Evolutionary conservation across 2,797 vertebrate genomes (phyloP).

Genomic region (Chloroceryle inda): DNA sequence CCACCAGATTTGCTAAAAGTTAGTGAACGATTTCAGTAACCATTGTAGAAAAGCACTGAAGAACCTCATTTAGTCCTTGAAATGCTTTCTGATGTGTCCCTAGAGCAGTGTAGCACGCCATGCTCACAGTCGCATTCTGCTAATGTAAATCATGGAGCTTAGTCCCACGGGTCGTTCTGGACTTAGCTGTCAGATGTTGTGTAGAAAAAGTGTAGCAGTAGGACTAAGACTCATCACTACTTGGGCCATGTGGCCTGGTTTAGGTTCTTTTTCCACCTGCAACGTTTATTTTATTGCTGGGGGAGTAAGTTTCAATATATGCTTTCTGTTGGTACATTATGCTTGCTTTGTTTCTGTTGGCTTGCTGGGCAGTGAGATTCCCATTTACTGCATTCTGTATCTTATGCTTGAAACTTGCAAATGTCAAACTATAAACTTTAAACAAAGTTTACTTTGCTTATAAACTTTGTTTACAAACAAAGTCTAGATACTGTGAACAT

Average conservation of each 20-base stretch:
- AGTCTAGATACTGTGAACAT: neutral
- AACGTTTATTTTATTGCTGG: neutral
- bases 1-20: neutral
- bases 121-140: neutral
- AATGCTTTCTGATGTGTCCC: neutral
- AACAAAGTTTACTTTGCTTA: too few species aligned
- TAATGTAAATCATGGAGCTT: neutral
- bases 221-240: fast-evolving
- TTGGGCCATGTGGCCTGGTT: neutral
- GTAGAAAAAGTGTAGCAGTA: neutral
- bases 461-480: neutral
- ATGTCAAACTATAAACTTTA: neutral
- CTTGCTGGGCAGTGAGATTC: neutral
- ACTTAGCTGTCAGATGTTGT: neutral
- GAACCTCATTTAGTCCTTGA: neutral
- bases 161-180: neutral
- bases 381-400: neutral
- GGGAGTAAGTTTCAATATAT: neutral
- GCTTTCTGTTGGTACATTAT: neutral
- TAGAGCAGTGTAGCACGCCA: neutral
- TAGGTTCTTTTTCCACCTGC: neutral
- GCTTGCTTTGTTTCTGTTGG: neutral
- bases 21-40: neutral
- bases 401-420: neutral
- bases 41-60: neutral